Evolutionary conservation across 2,113 vertebrate genomes (phyloP), one percentile per base, ranked within the genome.

Genomic region (Tylochromis polylepis): DNA sequence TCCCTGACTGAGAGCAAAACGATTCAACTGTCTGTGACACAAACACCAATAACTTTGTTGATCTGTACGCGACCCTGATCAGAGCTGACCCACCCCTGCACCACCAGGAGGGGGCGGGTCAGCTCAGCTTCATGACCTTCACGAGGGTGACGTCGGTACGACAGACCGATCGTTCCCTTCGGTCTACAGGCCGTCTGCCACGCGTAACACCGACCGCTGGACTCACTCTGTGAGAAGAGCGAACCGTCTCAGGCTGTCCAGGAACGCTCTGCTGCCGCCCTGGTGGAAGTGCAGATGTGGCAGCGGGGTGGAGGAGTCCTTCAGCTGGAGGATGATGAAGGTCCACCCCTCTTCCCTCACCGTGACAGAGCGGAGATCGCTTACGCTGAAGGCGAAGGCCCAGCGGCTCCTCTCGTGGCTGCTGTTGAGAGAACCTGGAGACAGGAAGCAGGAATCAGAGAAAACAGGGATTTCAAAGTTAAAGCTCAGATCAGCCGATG

Each of bases 261-360:
- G 96, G 88, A 99, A 97, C 49, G 94, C 90, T 58, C 91, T 95
- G 96, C 97, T 98, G 86, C 98, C 98, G 72, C 98, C 98, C 81
- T 96, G 98, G 95, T 99, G 98, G 94, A 99, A 99, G 91, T 99
- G 98, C 86, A 99, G 97, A 82, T 97, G 93, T 55, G 99, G 98
- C 79, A 98, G 95, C 12, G 95, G 82, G 55, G 96, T 92, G 55
- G 97, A 97, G 84, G 91, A 22, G 18, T 98, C 98, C 91, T 97
- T 98, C 89, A 99, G 95, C 90, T 95, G 96, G 93, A 99, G 97
- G 46, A 97, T 88, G 89, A 99, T 93, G 81, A 97, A 97, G 46
- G 97, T 97, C 98, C 98, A 99, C 51, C 97, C 97, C 93, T 98
- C 96, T 80, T 95, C 96, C 95, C 97, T 98, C 92, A 98, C 96